These are phyloP conservation scores for Danio albolineatus DNA, from an alignment of 2,797 vertebrate species.

Conservation along the genomic window DNA sequence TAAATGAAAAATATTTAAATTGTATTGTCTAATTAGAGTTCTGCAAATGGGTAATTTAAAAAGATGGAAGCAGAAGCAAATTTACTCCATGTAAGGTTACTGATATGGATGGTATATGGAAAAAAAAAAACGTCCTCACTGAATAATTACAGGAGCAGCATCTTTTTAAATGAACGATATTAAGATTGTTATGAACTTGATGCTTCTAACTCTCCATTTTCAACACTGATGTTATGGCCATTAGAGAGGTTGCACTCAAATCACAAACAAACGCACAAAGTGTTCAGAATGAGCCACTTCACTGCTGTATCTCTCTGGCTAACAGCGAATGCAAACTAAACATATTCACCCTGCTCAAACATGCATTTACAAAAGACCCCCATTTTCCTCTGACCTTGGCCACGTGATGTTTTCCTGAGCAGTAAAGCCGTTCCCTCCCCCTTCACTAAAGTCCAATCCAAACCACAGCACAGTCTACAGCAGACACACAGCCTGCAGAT, in stretches of 20 bases:
- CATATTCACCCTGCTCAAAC: constrained; percentile 10
- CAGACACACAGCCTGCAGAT: constrained; percentile 35
- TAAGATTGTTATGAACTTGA: neutral
- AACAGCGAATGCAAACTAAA: constrained; percentile 24
- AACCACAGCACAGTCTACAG: constrained; percentile 33
- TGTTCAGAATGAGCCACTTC: neutral
- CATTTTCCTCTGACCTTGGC: constrained; percentile 50
- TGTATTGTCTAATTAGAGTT: neutral
- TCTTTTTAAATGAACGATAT: neutral
- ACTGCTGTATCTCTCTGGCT: neutral
- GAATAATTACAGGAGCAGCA: neutral
- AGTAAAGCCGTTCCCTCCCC: constrained; percentile 48
- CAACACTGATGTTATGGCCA: neutral
- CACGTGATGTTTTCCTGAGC: constrained; percentile 57
- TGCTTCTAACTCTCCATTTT: neutral
- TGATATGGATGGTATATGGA: neutral
- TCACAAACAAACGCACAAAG: constrained; percentile 17
- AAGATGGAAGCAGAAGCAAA: neutral
- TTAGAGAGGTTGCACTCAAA: no score
- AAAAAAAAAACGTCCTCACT: neutral
- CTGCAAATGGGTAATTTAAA: no score
- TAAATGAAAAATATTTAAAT: neutral
- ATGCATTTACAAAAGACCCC: constrained; percentile 28
- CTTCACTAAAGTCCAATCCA: constrained; percentile 23
- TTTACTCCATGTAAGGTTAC: neutral